Conservation (phyloP, 2,113 vertebrate genomes). For the Crypturellus undulatus region DNA sequence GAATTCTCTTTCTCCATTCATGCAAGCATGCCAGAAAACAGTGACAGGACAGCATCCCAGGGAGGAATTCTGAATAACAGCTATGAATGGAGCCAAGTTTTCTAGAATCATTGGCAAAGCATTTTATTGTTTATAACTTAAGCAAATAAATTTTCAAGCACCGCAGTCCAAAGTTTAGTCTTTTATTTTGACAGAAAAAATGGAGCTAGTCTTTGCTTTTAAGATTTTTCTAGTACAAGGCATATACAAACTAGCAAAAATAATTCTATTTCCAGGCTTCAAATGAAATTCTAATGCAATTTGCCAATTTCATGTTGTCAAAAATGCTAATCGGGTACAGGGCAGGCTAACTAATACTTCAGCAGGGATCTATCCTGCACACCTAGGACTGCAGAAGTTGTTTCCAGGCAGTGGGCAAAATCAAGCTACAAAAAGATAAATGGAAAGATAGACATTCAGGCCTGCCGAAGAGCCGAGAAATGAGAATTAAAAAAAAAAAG, state of each 20-base stretch:
- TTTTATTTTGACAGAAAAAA: not conserved
- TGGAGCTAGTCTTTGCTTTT: not conserved
- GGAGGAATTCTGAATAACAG: not conserved
- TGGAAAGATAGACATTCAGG: not conserved
- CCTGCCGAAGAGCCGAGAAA: not conserved
- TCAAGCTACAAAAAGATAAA: slow-evolving; percentile 8
- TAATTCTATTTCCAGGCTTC: not conserved
- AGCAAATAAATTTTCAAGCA: not conserved
- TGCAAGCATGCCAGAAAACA: not conserved
- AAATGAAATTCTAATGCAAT: not conserved
- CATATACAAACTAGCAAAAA: not conserved
- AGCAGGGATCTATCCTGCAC: not conserved
- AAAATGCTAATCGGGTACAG: not conserved
- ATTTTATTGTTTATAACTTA: not conserved
- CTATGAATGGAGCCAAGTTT: not conserved
- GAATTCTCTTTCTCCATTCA: not conserved
- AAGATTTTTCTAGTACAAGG: not conserved
- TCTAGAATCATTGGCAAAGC: not conserved
- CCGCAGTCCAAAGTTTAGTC: not conserved
- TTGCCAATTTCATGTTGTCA: not conserved
- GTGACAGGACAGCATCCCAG: not conserved
- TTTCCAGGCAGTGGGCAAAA: slow-evolving; percentile 1
- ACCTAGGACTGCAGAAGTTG: not conserved
- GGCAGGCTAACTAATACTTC: not conserved
- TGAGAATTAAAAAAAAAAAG: slow-evolving; percentile 9